phyloP scores from a whole-genome alignment of 2,888 invertebrate genomes.

The Polymixis lichenea region DNA sequence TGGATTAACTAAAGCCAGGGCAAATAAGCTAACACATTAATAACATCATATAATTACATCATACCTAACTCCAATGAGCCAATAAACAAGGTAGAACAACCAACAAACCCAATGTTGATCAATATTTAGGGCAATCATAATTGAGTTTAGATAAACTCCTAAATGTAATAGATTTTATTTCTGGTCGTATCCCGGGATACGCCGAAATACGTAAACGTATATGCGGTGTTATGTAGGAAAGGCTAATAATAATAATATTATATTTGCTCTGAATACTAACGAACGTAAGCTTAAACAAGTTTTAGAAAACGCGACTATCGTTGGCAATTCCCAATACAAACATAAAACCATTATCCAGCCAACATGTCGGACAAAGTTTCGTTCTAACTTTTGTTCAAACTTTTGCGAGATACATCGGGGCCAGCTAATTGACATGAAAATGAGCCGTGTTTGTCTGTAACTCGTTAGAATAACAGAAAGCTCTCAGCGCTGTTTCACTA shows the following conservation, averaged over 20 bases:
- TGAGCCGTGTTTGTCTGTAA: constrained; percentile 51
- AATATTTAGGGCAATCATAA: constrained; percentile 40
- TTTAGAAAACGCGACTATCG: background rate
- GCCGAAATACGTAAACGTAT: background rate
- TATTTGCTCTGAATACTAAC: background rate
- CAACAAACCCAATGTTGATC: constrained; percentile 19
- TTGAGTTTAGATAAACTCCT: constrained; percentile 33
- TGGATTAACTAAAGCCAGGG: background rate
- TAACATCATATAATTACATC: constrained; percentile 9
- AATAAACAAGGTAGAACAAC: constrained; percentile 5
- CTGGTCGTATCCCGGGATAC: constrained; percentile 15
- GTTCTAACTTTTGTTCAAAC: constrained; percentile 39
- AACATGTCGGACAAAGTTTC: constrained; percentile 40
- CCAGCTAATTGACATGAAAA: constrained; percentile 60
- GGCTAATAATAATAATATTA: constrained; percentile 10
- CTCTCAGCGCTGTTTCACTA: constrained; percentile 25
- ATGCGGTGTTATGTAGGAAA: background rate
- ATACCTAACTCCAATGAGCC: background rate
- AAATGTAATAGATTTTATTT: constrained; percentile 24
- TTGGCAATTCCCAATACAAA: constrained; percentile 18
- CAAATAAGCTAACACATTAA: background rate
- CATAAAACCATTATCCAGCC: constrained; percentile 34
- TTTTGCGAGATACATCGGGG: constrained; percentile 42
- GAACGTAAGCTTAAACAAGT: background rate
- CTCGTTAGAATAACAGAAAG: constrained; percentile 57